Percentiles rank a stretch among this genome's conserved stretches.
phyloP scores from a whole-genome alignment of 2,113 vertebrate species.

The Vireo altiloquus region DNA sequence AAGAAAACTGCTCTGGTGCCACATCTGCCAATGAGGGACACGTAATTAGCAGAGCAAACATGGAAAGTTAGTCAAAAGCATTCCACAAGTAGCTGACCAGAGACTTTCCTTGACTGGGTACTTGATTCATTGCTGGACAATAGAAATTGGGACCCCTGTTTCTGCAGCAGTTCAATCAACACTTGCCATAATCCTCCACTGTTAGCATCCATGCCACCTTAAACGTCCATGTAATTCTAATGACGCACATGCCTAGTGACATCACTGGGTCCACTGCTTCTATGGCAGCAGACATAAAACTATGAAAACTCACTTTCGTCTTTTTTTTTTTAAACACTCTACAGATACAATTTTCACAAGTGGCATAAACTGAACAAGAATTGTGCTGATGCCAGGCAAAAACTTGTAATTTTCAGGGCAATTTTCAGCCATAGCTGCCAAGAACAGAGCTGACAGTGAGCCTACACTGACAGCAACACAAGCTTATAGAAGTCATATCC shows the following conservation, averaged over 20 bases:
- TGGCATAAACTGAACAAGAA: background rate
- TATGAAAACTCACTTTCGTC: background rate
- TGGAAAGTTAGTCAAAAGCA: background rate
- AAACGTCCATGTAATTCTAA: background rate
- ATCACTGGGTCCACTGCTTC: background rate
- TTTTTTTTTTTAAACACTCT: background rate
- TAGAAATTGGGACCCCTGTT: background rate
- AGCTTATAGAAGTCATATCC: background rate
- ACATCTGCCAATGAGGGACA: background rate
- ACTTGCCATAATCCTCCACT: background rate
- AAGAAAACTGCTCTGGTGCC: background rate
- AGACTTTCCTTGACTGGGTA: background rate
- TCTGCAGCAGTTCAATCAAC: background rate
- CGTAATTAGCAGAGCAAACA: background rate
- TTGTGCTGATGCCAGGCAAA: background rate
- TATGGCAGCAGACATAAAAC: background rate
- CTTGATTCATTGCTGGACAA: rapidly evolving
- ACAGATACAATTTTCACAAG: background rate
- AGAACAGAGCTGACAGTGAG: background rate
- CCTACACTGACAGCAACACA: background rate
- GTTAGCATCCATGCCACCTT: background rate
- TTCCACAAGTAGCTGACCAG: background rate
- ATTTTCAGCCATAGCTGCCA: background rate
- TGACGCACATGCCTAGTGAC: background rate
- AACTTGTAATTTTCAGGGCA: background rate